Conservation (phyloP, 2,888 invertebrate species). For the Omphaloscelis lunosa region DNA sequence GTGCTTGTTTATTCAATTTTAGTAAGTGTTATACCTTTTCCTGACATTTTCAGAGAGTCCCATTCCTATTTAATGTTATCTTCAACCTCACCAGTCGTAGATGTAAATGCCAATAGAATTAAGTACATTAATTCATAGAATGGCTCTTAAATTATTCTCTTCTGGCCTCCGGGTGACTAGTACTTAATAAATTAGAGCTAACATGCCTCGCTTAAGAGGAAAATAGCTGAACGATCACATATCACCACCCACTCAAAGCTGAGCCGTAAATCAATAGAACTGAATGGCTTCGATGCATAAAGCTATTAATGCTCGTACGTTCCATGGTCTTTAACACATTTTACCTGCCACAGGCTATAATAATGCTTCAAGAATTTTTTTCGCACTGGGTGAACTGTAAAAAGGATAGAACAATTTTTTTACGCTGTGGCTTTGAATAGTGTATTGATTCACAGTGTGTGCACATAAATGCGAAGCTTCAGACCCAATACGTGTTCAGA, state of each 20-base stretch:
- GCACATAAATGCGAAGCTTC: conserved; percentile 60
- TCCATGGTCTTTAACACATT: conserved; percentile 61
- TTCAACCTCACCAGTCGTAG: conserved; percentile 21
- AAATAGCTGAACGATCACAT: conserved; percentile 74
- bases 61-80: conserved; percentile 6
- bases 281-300: conserved; percentile 80
- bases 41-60: not conserved
- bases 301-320: conserved; percentile 73
- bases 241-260: conserved; percentile 81
- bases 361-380: not conserved
- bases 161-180: conserved; percentile 46
- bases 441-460: conserved; percentile 54
- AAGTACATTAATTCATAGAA: conserved; percentile 39
- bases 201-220: conserved; percentile 68
- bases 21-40: too few species aligned
- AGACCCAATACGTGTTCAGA: conserved; percentile 74
- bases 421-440: conserved; percentile 46
- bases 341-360: conserved; percentile 50
- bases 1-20: too few species aligned
- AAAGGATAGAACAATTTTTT: not conserved
- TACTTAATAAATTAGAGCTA: conserved; percentile 75
- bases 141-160: conserved; percentile 29
- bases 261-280: conserved; percentile 82
- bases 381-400: conserved; percentile 20
- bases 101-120: conserved; percentile 43